Evolutionary conservation across 2,888 invertebrate genomes (phyloP), one percentile per base, ranked within the genome.

Genomic region (Pteria penguin): DNA sequence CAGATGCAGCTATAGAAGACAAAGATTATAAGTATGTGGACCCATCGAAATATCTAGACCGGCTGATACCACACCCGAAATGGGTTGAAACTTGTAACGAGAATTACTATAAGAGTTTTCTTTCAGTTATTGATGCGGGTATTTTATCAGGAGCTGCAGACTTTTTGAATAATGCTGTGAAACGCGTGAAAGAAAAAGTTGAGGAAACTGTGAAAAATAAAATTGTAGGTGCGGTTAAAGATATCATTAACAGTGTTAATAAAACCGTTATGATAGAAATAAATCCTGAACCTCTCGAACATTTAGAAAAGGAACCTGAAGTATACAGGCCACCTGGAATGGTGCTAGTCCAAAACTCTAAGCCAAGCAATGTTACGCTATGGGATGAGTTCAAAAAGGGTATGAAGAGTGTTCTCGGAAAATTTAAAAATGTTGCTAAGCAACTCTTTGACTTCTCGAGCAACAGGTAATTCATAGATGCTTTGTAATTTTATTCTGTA

Each of bases 21-120:
- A 31, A 31, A 1, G 45, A 60, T 2, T 70, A 45, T 27, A 24
- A 67, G 45, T 73, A 73, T 26, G 58, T 73, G 11, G 82, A 82
- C 45, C 82, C 82, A 1, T 68, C 75, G 14, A 63, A 66, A n/a
- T 82, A 69, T 55, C 63, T 82, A 4, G 78, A 82, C 26, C 62
- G 70, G 60, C 18, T 77, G 22, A 63, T 80, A 36, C 75, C 80
- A 0, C 55, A 54, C 3, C 78, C 82, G 18, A 27, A 68, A 24
- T 82, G 80, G 82, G 54, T 76, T 5, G 67, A 75, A 52, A 76
- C 80, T 36, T 82, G 82, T 45, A 80, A 77, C n/a, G 80, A 82
- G n/a, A 76, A 72, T 66, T 72, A 61, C n/a, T 75, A 75, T 55
- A 77, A 66, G 24, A 70, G 78, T 60, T 74, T 82, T 61, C 69